Base-by-base conservation (phyloP, 2,113 vertebrate genomes). In the Scatophagus argus region DNA sequence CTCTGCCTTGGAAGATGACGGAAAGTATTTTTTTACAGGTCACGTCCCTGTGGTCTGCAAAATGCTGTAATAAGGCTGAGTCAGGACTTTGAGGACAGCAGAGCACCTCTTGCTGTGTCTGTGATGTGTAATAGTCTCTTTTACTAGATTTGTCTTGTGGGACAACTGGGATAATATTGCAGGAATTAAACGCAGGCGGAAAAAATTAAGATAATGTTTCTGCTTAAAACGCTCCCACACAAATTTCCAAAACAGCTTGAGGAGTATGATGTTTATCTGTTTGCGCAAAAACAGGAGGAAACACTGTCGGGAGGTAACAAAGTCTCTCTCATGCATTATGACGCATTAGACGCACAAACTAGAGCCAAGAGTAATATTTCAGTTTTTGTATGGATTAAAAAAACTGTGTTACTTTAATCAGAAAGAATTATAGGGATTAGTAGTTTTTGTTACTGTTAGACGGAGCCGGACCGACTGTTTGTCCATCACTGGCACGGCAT, bases 31-130 rank as follows among this genome's bases (percentile, higher is more conserved):
- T 60, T 72, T 47, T n/a, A 59, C 43, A 25, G 39, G 44, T 44
- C 29, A 2, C 71, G 59, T 79, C 77, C 63, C 44, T 77, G 68
- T 64, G 69, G 85, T 78, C 36, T 77, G 36, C 56, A 52, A 39
- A 70, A 76, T 65, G 59, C 23, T 64, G 78, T 61, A 25, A 77
- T 60, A n/a, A 71, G 71, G 70, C 82, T 81, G 82, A 92, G 82
- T 90, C 81, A 87, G 86, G 11, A 41, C 13, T 29, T 31, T 58
- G 69, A 72, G 71, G 63, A 65, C 54, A 62, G 25, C 38, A 38
- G 69, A 81, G 60, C 46, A 6, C 12, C 61, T 6, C 63, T 36
- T 5, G 6, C n/a, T 79, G 9, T 64, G 27, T 64, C 58, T 29
- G 49, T 60, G 47, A 43, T 39, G 65, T 58, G n/a, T 67, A 36